Percentiles rank a stretch among this genome's conserved stretches.
These are phyloP conservation scores for Drosophila stalkeri DNA, from an alignment of 2,888 invertebrate species.

Conservation along the genomic window DNA sequence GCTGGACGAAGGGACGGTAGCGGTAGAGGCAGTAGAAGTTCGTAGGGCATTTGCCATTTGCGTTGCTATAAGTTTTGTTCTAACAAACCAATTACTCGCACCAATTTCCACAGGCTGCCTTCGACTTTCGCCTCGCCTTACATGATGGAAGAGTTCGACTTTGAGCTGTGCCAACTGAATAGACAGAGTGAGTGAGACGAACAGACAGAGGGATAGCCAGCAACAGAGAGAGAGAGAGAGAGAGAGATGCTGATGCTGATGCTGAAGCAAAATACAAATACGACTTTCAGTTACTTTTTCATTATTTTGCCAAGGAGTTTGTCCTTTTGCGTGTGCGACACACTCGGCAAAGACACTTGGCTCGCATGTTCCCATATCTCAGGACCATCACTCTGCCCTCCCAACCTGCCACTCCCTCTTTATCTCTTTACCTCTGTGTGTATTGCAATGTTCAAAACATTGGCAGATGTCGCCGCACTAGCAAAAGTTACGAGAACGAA, in stretches of 20 bases:
- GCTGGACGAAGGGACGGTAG: conserved; percentile 16
- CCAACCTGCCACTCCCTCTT: background rate
- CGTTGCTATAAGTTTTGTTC: conserved; percentile 76
- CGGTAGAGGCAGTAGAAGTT: background rate
- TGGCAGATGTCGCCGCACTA: conserved; percentile 79
- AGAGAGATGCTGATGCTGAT: conserved; percentile 19
- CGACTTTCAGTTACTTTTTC: conserved; percentile 80
- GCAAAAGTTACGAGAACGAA: conserved; percentile 62
- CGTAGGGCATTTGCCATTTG: conserved; percentile 49
- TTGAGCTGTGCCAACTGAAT: conserved; percentile 47
- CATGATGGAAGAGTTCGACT: conserved; percentile 80
- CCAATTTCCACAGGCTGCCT: conserved; percentile 75
- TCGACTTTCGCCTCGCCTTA: conserved; percentile 52
- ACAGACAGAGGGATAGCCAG: background rate
- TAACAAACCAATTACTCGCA: conserved; percentile 80
- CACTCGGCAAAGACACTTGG: conserved; percentile 56
- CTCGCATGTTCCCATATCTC: conserved; percentile 45
- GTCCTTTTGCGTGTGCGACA: conserved; percentile 71
- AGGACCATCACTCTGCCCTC: background rate
- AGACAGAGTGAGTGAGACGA: background rate
- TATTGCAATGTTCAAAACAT: conserved; percentile 78
- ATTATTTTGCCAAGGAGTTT: conserved; percentile 81
- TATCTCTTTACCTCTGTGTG: conserved; percentile 39
- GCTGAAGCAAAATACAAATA: conserved; percentile 76
- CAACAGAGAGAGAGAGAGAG: background rate